Base-by-base conservation (phyloP, 2,797 vertebrate genomes). In the Peromyscus attwateri region DNA sequence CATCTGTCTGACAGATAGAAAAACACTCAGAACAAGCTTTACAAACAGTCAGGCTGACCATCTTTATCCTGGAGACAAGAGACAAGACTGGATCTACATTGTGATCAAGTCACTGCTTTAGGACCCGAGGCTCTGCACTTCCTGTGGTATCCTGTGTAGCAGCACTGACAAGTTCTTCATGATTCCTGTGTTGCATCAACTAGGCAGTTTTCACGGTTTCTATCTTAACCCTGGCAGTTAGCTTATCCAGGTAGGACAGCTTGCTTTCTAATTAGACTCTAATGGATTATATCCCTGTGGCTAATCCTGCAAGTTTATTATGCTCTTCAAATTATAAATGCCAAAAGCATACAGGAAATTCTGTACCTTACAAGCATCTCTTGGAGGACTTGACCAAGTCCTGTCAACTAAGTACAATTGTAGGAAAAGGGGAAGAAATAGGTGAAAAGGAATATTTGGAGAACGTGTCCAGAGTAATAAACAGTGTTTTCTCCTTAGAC, bases 1-100 rank as follows among this genome's bases (percentile, higher is more conserved):
- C 91, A 87, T 66, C 96, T 89, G 94, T 97, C 95, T 93, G 91
- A 75, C 92, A 95, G 94, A 94, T 88, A 97, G 46, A 95, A 96
- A 97, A 97, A 94, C 97, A 96, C 82, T 87, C 34, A n/a, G 46
- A 75, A 60, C 85, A 89, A 95, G 94, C 94, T 98, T 95, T 93
- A 40, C 43, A 76, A 93, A 95, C 75, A 66, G 60, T 49, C 71
- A 92, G 64, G 34, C 71, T 95, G 87, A 84, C 87, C 95, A 94
- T 89, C 81, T 95, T 91, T 76, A 83, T 96, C 52, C 71, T 87
- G 43, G 89, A 87, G 77, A 97, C 64, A 88, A 81, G 76, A 40
- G 76, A 17, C 68, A 80, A 87, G 84, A 87, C 10, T 49, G 75
- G 88, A 80, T 71, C 23, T 60, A 92, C 31, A 57, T 34, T 91